Evolutionary conservation across 30 jellyfish, hydroid and myxozoan genomes (phyloP).

Genomic region (Morbakka virulenta): DNA sequence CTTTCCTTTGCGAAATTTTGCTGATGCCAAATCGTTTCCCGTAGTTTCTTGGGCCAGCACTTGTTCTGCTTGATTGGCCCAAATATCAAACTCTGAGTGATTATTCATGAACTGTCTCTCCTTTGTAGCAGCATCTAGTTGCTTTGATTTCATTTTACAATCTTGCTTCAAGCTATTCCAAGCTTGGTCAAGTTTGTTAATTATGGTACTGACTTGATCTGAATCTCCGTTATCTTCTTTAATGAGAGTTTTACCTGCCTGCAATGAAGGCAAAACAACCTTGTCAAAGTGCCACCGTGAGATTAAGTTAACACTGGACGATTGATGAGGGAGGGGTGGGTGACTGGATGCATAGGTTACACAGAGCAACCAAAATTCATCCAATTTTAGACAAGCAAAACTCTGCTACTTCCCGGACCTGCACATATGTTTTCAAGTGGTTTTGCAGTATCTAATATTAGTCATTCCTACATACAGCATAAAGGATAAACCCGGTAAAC

Average conservation of each 20-base stretch:
- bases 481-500: too few species aligned
- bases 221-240: constrained; percentile 33
- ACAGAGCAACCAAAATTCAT: too few species aligned
- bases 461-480: too few species aligned
- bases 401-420: too few species aligned
- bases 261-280: not conserved
- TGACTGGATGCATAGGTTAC: too few species aligned
- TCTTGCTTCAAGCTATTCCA: constrained; percentile 52
- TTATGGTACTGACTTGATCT: constrained; percentile 31
- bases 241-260: constrained; percentile 55
- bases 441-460: too few species aligned
- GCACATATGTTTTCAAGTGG: too few species aligned
- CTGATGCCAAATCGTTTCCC: constrained; percentile 55
- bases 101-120: constrained; percentile 33
- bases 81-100: constrained; percentile 31
- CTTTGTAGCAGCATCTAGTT: constrained; percentile 50
- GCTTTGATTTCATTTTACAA: constrained; percentile 17
- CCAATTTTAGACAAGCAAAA: too few species aligned
- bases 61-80: constrained; percentile 54
- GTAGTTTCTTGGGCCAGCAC: constrained; percentile 16
- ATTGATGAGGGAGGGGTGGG: too few species aligned
- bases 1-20: constrained; percentile 17
- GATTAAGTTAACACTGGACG: too few species aligned
- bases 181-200: constrained; percentile 36
- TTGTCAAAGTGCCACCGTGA: too few species aligned